Evolutionary conservation across 2,113 vertebrate genomes (phyloP).

Genomic region (Pungitius pungitius): DNA sequence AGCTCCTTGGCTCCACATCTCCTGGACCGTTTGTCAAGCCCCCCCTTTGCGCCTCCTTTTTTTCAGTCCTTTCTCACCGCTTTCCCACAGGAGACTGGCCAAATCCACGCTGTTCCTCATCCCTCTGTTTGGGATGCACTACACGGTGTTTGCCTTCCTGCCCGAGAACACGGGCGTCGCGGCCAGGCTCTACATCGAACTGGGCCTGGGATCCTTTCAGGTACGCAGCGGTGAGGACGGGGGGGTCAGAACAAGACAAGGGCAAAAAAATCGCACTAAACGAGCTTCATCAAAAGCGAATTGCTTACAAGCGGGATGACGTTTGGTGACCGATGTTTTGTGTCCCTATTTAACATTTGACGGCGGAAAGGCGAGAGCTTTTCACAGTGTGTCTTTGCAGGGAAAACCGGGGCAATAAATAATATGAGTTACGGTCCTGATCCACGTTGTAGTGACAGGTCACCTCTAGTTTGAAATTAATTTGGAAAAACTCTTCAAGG

Average conservation of each 20-base stretch:
- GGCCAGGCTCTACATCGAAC: conserved; percentile 90
- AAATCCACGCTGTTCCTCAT: conserved; percentile 96
- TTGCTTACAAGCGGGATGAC: not conserved
- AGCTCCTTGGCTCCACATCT: conserved; percentile 18
- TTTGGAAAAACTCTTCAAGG: not conserved
- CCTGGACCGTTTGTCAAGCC: conserved; percentile 5
- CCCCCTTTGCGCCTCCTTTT: conserved; percentile 16
- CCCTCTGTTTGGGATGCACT: conserved; percentile 95
- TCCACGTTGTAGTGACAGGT: too few relatives aligned
- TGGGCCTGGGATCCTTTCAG: conserved; percentile 96
- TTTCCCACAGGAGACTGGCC: conserved; percentile 89
- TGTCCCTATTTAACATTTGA: not conserved
- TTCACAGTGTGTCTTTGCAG: not conserved
- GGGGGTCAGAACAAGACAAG: not conserved
- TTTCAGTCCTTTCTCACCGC: conserved; percentile 10
- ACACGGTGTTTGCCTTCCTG: conserved; percentile 93
- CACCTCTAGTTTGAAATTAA: not conserved
- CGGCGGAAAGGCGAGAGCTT: not conserved
- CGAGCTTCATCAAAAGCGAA: not conserved
- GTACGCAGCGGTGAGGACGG: conserved; percentile 73
- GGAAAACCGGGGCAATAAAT: not conserved
- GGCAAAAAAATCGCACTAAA: not conserved
- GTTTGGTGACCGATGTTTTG: not conserved
- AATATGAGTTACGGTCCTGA: not conserved
- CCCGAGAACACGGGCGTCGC: conserved; percentile 87